These are phyloP conservation scores for Catostomus latipinnis DNA, from an alignment of 2,797 vertebrate species.

Conservation along the genomic window DNA sequence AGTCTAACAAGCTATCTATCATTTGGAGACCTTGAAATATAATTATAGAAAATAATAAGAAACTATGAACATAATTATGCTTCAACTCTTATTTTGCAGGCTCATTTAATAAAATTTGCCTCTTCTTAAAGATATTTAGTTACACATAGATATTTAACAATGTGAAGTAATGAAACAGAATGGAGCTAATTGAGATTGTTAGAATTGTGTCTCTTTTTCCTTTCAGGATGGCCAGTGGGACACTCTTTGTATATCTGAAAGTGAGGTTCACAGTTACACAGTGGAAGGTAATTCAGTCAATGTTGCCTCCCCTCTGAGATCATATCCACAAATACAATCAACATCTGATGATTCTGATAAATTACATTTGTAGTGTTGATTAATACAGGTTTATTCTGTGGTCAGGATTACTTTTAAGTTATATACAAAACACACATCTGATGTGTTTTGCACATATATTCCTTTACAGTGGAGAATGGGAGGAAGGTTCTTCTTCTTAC, in stretches of 20 bases:
- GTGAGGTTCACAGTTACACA: slow-evolving; percentile 84
- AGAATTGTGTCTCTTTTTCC: slow-evolving; percentile 10
- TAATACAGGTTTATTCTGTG: background rate
- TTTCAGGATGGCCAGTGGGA: slow-evolving; percentile 88
- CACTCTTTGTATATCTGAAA: slow-evolving; percentile 86
- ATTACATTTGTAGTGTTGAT: background rate
- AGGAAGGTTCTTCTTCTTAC: slow-evolving; percentile 81
- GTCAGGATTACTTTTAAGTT: background rate
- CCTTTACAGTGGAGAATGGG: slow-evolving; percentile 73
- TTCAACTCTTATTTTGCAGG: background rate
- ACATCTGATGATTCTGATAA: background rate
- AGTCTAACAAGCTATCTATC: background rate
- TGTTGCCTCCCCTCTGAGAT: background rate
- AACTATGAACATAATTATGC: background rate
- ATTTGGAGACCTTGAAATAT: background rate
- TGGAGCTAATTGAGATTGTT: background rate
- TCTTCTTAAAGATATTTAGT: background rate
- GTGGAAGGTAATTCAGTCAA: slow-evolving; percentile 82
- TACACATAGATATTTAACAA: background rate
- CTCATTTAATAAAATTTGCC: background rate
- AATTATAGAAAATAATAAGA: background rate
- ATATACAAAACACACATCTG: background rate
- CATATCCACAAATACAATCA: background rate
- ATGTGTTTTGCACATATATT: slow-evolving; percentile 25
- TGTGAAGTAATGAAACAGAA: background rate